A percentile compares a stretch with the other conserved stretches of the same genome.
Conservation (phyloP, 2,888 invertebrate species). For the Smittia sp. region DNA sequence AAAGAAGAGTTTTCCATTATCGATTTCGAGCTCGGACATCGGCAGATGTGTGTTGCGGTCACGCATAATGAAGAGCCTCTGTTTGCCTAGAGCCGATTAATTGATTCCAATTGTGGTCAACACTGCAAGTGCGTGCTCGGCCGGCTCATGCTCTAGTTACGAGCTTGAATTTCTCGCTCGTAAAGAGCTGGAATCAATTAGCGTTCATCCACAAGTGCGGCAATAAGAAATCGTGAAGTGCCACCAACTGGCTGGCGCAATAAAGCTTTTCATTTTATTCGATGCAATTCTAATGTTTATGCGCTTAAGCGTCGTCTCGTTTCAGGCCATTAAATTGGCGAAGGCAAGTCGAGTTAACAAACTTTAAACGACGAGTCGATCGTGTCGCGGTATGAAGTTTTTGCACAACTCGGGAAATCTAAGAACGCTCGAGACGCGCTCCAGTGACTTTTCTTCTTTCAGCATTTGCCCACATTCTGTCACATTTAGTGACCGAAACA, state of each 20-base stretch:
- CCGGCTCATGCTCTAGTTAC: not conserved
- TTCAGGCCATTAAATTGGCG: not conserved
- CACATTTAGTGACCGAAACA: not conserved
- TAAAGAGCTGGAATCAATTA: not conserved
- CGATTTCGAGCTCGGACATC: not conserved
- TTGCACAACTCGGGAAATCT: not conserved
- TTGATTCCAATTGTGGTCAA: not conserved
- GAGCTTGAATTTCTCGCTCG: not conserved
- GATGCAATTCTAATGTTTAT: conserved; percentile 8
- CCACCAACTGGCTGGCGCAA: not conserved
- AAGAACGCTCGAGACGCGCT: conserved; percentile 26
- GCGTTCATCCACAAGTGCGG: not conserved
- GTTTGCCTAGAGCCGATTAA: not conserved
- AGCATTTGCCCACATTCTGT: conserved; percentile 37
- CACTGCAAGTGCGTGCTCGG: not conserved
- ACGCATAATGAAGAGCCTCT: not conserved
- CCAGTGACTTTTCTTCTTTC: conserved; percentile 37
- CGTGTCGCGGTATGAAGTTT: not conserved
- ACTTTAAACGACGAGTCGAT: not conserved
- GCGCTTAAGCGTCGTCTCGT: not conserved
- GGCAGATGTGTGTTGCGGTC: not conserved
- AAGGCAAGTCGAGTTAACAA: not conserved
- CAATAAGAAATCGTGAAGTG: too few species aligned
- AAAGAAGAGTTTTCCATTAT: not conserved
- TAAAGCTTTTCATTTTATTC: not conserved